phyloP scores from a whole-genome alignment of 2,888 invertebrate species.

The Chesias legatella region DNA sequence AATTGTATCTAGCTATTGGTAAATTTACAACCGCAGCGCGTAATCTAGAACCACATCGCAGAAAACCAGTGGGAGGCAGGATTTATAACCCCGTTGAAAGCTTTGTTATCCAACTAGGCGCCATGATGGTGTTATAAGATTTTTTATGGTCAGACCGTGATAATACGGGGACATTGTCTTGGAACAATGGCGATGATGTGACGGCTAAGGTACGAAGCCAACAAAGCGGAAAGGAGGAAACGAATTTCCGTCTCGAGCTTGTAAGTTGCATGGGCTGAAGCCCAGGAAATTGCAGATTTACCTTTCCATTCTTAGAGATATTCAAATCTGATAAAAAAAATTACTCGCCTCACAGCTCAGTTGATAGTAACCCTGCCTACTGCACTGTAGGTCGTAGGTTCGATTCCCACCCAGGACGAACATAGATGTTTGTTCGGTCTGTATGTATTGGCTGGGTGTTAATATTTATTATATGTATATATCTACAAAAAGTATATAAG shows the following conservation, averaged over 20 bases:
- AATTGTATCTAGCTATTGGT: no score
- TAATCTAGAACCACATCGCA: conserved; percentile 12
- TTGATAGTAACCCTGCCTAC: no score
- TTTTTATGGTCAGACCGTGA: conserved; percentile 34
- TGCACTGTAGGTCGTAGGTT: no score
- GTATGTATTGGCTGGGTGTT: no score
- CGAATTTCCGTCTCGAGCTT: conserved; percentile 56
- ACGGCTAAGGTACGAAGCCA: conserved; percentile 45
- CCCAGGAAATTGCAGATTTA: conserved; percentile 36
- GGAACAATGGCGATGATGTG: conserved; percentile 48
- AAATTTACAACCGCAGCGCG: conserved; percentile 5
- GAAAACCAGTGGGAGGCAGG: conserved; percentile 11
- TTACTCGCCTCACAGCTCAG: no score
- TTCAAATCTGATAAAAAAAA: no score
- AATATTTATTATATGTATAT: no score
- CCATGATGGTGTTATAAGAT: conserved; percentile 26
- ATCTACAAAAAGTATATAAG: no score
- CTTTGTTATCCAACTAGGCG: conserved; percentile 28
- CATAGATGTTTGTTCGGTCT: no score
- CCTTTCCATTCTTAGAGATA: no score
- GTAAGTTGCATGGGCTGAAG: conserved; percentile 32
- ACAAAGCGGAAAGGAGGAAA: conserved; percentile 58
- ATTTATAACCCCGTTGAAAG: conserved; percentile 20
- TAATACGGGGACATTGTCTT: conserved; percentile 42
- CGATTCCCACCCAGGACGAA: no score